Evolutionary conservation across 2,888 invertebrate genomes (phyloP).

Genomic region (Fissipunctia ypsillon): DNA sequence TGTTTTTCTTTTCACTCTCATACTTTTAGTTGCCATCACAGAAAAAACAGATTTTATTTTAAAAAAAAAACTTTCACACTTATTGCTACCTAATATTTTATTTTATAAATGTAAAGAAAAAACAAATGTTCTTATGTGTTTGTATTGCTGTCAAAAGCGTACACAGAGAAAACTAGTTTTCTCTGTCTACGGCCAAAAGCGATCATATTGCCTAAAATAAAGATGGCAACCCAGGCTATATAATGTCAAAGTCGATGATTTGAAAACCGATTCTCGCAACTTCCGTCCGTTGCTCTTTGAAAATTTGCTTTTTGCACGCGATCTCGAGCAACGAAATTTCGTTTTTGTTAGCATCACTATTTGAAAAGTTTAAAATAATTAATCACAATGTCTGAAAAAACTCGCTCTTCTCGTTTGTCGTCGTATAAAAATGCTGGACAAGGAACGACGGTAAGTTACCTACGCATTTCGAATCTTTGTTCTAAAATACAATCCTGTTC

Average conservation of each 20-base stretch:
- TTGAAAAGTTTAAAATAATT: not conserved
- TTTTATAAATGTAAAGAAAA: too few species aligned
- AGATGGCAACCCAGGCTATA: conserved; percentile 17
- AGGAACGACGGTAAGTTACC: conserved; percentile 93
- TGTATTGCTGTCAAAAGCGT: too few species aligned
- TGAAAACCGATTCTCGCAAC: conserved; percentile 8
- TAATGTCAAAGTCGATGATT: conserved; percentile 8
- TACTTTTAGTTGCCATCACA: conserved; percentile 6
- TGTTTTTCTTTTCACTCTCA: not conserved
- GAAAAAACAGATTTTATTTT: not conserved
- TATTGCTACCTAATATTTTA: too few species aligned
- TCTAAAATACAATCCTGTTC: conserved; percentile 10
- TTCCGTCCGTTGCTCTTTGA: conserved; percentile 57
- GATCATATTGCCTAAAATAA: not conserved
- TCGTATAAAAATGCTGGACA: conserved; percentile 95
- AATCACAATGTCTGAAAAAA: conserved; percentile 91
- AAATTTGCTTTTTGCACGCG: conserved; percentile 15
- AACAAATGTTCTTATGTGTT: not conserved
- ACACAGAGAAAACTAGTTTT: too few species aligned
- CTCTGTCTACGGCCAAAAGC: too few species aligned
- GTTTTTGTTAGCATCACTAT: conserved; percentile 6
- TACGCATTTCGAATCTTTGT: conserved; percentile 23
- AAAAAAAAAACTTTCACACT: not conserved
- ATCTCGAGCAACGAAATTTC: not conserved
- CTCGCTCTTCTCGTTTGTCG: conserved; percentile 90